Conservation (phyloP, 2,888 invertebrate species). For the Synergus japonicus region DNA sequence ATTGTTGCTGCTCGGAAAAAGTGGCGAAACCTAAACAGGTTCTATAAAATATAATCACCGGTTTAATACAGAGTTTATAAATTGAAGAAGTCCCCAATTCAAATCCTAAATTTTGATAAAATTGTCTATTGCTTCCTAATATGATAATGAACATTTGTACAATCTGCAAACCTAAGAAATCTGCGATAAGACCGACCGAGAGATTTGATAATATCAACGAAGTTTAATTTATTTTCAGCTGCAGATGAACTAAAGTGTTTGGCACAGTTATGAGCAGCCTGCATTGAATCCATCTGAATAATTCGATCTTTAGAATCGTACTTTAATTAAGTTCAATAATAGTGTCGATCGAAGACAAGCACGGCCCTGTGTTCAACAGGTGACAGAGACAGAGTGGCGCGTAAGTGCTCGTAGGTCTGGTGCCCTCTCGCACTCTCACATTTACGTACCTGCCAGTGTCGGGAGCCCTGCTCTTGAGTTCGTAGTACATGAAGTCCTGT, state of each 20-base stretch:
- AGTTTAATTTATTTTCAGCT: neutral
- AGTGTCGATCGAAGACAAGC: conserved; percentile 19
- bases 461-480: conserved; percentile 82
- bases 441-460: conserved; percentile 81
- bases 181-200: neutral
- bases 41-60: neutral
- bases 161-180: too few species aligned
- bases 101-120: too few species aligned
- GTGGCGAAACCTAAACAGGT: neutral
- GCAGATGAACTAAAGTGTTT: neutral
- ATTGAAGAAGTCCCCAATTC: too few species aligned
- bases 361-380: conserved; percentile 37
- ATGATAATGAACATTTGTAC: too few species aligned
- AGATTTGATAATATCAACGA: neutral
- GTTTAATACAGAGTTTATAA: too few species aligned
- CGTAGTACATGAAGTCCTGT: conserved; percentile 83
- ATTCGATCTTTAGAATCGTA: neutral
- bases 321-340: neutral
- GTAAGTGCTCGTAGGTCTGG: conserved; percentile 23
- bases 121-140: too few species aligned
- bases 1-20: neutral
- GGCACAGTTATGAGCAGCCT: neutral
- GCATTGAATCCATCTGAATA: neutral
- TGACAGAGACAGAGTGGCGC: conserved; percentile 23
- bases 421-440: conserved; percentile 34